phyloP scores from a whole-genome alignment of 2,888 invertebrate species.

The Acrobasis consociella region DNA sequence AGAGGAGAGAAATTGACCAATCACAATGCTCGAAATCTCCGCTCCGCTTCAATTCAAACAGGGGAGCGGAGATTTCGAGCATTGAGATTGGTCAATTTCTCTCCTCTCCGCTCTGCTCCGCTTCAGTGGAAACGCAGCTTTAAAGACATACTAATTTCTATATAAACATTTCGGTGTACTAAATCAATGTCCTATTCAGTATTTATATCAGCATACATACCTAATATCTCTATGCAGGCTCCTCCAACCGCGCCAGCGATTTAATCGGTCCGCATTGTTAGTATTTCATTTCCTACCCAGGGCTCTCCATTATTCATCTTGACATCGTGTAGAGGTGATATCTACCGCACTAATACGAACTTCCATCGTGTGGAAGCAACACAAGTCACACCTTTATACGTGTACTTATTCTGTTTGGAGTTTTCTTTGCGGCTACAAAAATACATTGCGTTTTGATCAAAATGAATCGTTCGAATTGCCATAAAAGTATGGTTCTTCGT shows the following conservation, averaged over 20 bases:
- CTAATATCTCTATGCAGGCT: conserved; percentile 15
- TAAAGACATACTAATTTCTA: not conserved
- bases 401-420: not conserved
- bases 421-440: not conserved
- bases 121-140: too few relatives aligned
- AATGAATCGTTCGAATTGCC: too few relatives aligned
- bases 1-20: too few relatives aligned
- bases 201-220: conserved; percentile 15
- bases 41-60: too few relatives aligned
- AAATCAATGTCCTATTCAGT: conserved; percentile 7
- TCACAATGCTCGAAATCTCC: too few relatives aligned
- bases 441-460: not conserved
- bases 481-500: too few relatives aligned
- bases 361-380: conserved; percentile 23
- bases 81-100: too few relatives aligned
- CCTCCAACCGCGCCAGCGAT: conserved; percentile 14
- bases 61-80: too few relatives aligned
- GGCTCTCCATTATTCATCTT: conserved; percentile 51
- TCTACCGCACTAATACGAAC: conserved; percentile 30
- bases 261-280: conserved; percentile 35
- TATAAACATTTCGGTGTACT: not conserved
- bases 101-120: too few relatives aligned
- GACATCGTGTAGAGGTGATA: conserved; percentile 43
- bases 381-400: conserved; percentile 31
- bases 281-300: conserved; percentile 49